These are phyloP conservation scores for Daktulosphaira vitifoliae DNA, from an alignment of 1,140 invertebrate genomes.

Conservation along the genomic window DNA sequence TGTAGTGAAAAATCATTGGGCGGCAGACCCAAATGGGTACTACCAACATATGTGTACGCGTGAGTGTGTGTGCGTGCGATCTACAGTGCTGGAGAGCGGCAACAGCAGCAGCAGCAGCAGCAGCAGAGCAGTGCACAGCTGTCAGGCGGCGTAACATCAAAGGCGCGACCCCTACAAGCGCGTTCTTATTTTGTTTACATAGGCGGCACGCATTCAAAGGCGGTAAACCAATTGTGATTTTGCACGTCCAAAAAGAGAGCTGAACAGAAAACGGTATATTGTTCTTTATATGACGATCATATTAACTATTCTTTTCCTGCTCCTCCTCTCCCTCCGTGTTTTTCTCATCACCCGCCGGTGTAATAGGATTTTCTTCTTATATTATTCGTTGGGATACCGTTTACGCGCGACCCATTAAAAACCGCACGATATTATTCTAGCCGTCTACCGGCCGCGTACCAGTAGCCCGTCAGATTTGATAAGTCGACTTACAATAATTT, in stretches of 20 bases:
- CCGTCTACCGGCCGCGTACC: no score
- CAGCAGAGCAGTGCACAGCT: slow-evolving; percentile 12
- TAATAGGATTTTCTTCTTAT: no score
- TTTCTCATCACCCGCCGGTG: no score
- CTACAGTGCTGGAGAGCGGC: background rate
- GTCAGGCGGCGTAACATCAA: slow-evolving; percentile 26
- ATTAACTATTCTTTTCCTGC: no score
- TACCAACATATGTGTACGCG: background rate
- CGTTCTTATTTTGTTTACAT: slow-evolving; percentile 22
- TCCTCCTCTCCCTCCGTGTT: no score
- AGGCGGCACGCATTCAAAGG: slow-evolving; percentile 28
- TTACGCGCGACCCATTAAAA: no score
- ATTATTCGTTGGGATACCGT: no score
- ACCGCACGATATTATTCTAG: no score
- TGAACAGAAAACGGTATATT: no score
- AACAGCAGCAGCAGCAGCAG: background rate
- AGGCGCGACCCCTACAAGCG: slow-evolving; percentile 11
- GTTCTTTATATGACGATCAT: no score
- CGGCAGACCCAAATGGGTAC: background rate
- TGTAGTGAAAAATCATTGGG: slow-evolving; percentile 2
- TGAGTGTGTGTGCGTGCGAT: background rate
- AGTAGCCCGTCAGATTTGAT: no score
- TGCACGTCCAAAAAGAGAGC: slow-evolving; percentile 24
- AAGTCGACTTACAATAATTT: no score
- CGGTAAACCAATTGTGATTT: slow-evolving; percentile 28